Evolutionary conservation across 2,797 vertebrate genomes (phyloP).

Genomic region (Eulemur albifrons): DNA sequence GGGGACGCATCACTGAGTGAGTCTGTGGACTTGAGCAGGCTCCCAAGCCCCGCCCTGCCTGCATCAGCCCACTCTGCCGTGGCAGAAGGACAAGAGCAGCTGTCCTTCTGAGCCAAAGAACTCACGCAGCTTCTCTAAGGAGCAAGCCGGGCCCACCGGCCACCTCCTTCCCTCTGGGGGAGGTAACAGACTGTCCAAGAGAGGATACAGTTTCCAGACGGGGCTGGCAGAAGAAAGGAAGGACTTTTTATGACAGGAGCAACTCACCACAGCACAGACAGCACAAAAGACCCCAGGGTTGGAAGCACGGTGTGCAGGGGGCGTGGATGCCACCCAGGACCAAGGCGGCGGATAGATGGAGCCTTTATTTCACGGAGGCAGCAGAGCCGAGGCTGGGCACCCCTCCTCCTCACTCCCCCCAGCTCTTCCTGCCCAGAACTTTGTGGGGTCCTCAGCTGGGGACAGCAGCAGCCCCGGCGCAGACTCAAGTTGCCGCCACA

Average conservation of each 20-base stretch:
- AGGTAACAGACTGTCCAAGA: not conserved
- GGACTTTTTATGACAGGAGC: not conserved
- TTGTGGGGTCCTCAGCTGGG: not conserved
- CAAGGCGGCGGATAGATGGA: not conserved
- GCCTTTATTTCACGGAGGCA: not conserved
- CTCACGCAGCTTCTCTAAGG: not conserved
- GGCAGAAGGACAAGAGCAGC: not conserved
- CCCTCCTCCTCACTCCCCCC: not conserved
- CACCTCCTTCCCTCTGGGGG: not conserved
- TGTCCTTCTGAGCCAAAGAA: not conserved
- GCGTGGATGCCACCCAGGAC: no score
- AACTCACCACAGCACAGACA: not conserved
- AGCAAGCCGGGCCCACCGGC: not conserved
- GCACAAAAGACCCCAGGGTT: not conserved
- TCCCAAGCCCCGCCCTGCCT: not conserved
- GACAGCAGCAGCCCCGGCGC: not conserved
- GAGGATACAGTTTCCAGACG: not conserved
- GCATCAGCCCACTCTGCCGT: not conserved
- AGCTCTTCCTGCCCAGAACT: not conserved
- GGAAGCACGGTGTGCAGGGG: rapidly evolving
- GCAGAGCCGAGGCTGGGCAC: not conserved
- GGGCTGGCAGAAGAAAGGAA: not conserved
- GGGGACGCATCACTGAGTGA: not conserved
- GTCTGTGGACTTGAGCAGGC: not conserved
- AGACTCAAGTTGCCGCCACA: not conserved